A percentile compares a stretch with the other conserved stretches of the same genome.
These are phyloP conservation scores for Acromyrmex heyeri DNA, from an alignment of 1,140 invertebrate genomes.

Conservation along the genomic window DNA sequence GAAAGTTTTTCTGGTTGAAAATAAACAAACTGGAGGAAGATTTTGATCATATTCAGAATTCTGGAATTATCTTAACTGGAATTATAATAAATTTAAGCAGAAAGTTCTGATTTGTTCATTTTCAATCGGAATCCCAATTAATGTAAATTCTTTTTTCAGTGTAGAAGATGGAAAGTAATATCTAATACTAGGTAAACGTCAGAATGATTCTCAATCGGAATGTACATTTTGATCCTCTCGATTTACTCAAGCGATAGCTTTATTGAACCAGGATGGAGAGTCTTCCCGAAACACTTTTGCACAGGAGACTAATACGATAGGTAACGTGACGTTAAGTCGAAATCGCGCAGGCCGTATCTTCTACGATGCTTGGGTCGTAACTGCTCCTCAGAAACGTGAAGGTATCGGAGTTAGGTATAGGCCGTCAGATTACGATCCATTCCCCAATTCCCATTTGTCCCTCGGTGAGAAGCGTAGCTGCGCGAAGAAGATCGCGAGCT, in stretches of 20 bases:
- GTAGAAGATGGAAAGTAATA: neutral
- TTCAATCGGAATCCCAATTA: no score
- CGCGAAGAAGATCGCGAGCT: conserved; percentile 39
- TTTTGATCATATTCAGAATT: no score
- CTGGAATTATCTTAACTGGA: no score
- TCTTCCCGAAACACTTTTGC: conserved; percentile 62
- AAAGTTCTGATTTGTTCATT: no score
- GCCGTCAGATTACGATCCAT: conserved; percentile 82
- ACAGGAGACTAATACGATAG: conserved; percentile 80
- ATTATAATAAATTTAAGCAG: no score
- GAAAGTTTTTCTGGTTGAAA: no score
- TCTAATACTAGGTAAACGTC: neutral
- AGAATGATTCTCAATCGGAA: neutral
- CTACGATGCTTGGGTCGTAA: conserved; percentile 58
- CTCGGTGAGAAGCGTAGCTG: conserved; percentile 67
- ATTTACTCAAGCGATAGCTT: conserved; percentile 40
- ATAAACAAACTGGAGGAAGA: no score
- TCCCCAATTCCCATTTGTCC: conserved; percentile 81
- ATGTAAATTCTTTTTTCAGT: no score
- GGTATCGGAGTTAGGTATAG: conserved; percentile 79
- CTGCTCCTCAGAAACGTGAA: conserved; percentile 75
- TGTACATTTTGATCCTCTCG: neutral
- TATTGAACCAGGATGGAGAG: conserved; percentile 14
- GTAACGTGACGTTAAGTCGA: conserved; percentile 82
- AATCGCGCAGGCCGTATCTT: conserved; percentile 69